Evolutionary conservation across 2,113 vertebrate genomes (phyloP).

Genomic region (Gallinago jamesoni): DNA sequence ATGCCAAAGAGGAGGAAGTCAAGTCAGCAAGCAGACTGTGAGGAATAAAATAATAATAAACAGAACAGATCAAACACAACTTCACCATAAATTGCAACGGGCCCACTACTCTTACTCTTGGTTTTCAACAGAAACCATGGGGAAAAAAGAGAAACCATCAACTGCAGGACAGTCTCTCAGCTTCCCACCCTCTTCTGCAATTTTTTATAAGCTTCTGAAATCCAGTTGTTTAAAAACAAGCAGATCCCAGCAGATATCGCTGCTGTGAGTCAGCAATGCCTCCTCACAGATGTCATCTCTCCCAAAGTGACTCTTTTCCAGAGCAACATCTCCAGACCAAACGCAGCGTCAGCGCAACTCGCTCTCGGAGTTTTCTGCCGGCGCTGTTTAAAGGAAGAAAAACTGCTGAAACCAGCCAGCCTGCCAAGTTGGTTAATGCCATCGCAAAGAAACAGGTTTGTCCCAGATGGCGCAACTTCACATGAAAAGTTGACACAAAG

Average conservation of each 20-base stretch:
- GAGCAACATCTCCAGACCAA: neutral
- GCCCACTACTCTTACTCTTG: neutral
- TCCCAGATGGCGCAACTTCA: neutral
- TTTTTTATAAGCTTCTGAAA: neutral
- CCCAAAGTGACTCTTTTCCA: constrained; percentile 11
- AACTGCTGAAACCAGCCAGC: neutral
- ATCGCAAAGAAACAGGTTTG: neutral
- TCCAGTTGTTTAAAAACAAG: neutral
- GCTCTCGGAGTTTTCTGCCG: neutral
- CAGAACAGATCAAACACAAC: neutral
- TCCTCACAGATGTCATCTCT: constrained; percentile 3
- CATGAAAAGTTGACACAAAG: neutral
- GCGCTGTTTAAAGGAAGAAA: neutral
- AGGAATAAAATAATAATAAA: neutral
- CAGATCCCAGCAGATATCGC: neutral
- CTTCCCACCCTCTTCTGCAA: neutral
- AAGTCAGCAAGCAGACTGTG: neutral
- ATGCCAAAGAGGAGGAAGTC: neutral
- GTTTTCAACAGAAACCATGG: neutral
- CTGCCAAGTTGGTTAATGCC: neutral
- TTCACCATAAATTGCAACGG: neutral
- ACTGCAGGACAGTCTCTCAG: neutral
- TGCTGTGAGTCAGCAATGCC: neutral
- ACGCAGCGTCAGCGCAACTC: neutral
- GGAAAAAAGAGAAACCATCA: neutral